Conservation (phyloP, 1,140 invertebrate species). For the Danaus plexippus region DNA sequence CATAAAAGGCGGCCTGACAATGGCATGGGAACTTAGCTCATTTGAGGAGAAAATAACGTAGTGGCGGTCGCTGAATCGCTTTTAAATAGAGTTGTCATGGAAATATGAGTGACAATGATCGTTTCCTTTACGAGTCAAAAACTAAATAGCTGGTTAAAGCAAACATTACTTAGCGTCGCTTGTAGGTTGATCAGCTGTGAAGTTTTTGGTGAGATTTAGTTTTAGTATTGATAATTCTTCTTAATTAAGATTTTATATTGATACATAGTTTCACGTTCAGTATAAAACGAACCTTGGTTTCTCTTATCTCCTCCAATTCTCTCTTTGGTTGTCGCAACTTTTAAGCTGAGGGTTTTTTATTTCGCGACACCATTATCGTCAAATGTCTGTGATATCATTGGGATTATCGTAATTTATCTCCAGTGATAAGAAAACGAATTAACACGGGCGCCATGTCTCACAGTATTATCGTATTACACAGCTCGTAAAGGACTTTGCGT, state of each 20-base stretch:
- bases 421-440: constrained; percentile 30
- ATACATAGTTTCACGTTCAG: too few relatives aligned
- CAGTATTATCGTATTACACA: constrained; percentile 14
- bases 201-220: too few relatives aligned
- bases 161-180: background rate
- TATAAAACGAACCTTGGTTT: too few relatives aligned
- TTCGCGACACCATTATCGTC: constrained; percentile 25
- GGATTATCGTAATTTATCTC: constrained; percentile 53
- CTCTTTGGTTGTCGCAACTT: too few relatives aligned
- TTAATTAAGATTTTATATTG: too few relatives aligned
- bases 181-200: too few relatives aligned
- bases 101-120: constrained; percentile 24
- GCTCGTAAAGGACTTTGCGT: constrained; percentile 18
- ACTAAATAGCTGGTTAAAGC: constrained; percentile 1
- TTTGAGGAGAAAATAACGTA: constrained; percentile 64
- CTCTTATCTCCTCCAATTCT: too few relatives aligned
- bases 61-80: constrained; percentile 44
- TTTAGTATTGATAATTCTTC: too few relatives aligned
- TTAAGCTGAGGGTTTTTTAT: too few relatives aligned
- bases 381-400: constrained; percentile 40
- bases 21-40: constrained; percentile 66
- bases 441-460: constrained; percentile 31
- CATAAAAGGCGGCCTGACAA: constrained; percentile 64
- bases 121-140: constrained; percentile 10
- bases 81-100: constrained; percentile 49